Evolutionary conservation across 2,888 invertebrate genomes (phyloP).

Genomic region (Nysson spinosus): DNA sequence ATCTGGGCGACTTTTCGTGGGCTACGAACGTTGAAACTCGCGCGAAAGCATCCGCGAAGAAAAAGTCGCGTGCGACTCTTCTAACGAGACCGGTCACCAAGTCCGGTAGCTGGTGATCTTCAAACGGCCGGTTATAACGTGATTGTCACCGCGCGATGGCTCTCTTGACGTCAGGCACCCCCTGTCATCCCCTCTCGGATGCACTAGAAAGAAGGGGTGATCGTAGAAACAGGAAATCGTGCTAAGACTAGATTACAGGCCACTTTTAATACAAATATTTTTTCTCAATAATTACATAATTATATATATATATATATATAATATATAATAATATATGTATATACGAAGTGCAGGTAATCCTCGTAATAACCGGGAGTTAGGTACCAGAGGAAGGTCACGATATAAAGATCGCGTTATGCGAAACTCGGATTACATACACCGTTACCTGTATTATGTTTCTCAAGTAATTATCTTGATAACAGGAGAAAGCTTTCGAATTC

Average conservation of each 20-base stretch:
- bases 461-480: too few species aligned
- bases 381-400: too few species aligned
- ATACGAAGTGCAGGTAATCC: too few species aligned
- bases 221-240: conserved; percentile 11
- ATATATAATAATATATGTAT: neutral
- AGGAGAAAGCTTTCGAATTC: too few species aligned
- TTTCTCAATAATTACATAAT: neutral
- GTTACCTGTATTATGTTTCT: too few species aligned
- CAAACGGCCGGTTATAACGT: conserved; percentile 43
- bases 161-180: conserved; percentile 60
- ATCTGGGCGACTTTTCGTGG: conserved; percentile 19
- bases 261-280: neutral
- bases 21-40: conserved; percentile 29
- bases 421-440: too few species aligned
- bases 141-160: conserved; percentile 52
- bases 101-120: conserved; percentile 56
- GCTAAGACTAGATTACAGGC: too few species aligned
- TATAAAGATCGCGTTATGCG: too few species aligned
- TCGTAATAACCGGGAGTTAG: too few species aligned
- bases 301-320: neutral
- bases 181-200: conserved; percentile 45
- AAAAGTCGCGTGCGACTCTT: conserved; percentile 4
- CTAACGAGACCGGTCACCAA: conserved; percentile 45
- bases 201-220: conserved; percentile 40
- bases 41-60: conserved; percentile 29